Evolutionary conservation across 1,140 invertebrate species (phyloP), one percentile per base, ranked within the genome.

Genomic region (Zaprionus tsacasi): DNA sequence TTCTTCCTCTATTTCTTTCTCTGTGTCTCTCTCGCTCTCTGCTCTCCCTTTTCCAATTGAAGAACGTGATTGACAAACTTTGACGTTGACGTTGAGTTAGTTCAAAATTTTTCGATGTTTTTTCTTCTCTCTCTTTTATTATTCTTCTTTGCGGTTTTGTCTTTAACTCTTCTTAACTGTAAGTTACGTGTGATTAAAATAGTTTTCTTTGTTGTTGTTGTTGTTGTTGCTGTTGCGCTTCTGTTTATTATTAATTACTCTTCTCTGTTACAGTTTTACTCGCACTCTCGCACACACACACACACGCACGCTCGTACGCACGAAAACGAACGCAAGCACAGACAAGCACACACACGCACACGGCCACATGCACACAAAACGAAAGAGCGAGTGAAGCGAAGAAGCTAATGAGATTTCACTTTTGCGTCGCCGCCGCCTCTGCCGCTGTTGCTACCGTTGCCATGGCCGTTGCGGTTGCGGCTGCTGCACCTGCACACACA

Each of bases 341-440:
- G 38, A 38, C 61, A 64, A 35, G n/a, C 30, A 61, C 45, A 48
- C 7, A 65, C 43, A 40, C 48, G 50, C 52, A 52, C 30, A 57
- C 40, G 3, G 3, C 27, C 27, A 40, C 25, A 61, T 8, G 13
- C 57, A 50, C 12, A 65, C 52, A 45, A 45, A 65, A 45, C 21
- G 35, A 72, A 48, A 70, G 54, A 61, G 38, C 54, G 36, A 57
- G 50, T 27, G 58, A 52, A 63, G 43, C 69, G 25, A n/a, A 50
- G 52, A 36, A 36, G 61, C 48, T 61, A 65, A 43, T 40, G 61
- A 78, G 65, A 78, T 78, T 78, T 73, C 72, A 75, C 72, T 75
- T 75, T 75, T 64, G 67, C n/a, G 50, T 40, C 55, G 69, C 48
- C 21, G 38, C 40, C 11, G 58, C 40, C 21, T 59, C 17, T n/a